Conservation (phyloP, 2,113 vertebrate species). For the Scatophagus argus region DNA sequence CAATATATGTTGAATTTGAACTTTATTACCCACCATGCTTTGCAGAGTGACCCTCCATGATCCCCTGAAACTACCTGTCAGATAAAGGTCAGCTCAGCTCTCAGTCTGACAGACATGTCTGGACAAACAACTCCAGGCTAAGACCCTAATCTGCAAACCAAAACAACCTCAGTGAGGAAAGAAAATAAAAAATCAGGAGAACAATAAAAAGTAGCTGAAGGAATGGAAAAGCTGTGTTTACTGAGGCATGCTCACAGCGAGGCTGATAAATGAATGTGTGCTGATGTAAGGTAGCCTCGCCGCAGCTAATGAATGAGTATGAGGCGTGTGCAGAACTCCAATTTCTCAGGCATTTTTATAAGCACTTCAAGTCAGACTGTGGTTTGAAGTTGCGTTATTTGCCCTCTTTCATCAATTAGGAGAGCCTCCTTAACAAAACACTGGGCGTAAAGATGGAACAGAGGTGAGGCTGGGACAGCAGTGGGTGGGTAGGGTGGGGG, state of each 20-base stretch:
- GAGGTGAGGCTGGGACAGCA: constrained; percentile 62
- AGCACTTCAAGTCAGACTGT: constrained; percentile 61
- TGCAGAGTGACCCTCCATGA: constrained; percentile 33
- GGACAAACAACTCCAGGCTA: constrained; percentile 55
- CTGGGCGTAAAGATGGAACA: constrained; percentile 65
- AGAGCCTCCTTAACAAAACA: constrained; percentile 71
- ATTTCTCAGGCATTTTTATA: constrained; percentile 72
- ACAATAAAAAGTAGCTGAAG: constrained; percentile 33
- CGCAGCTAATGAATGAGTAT: constrained; percentile 61
- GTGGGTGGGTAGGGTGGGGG: constrained; percentile 26
- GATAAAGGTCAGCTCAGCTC: constrained; percentile 62
- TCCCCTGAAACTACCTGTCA: constrained; percentile 55
- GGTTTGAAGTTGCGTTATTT: constrained; percentile 67
- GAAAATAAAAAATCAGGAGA: constrained; percentile 28
- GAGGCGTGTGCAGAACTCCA: constrained; percentile 41
- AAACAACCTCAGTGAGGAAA: constrained; percentile 38
- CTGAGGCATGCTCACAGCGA: constrained; percentile 30
- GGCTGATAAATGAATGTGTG: constrained; percentile 41
- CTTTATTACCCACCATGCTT: constrained; percentile 40
- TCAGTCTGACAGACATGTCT: constrained; percentile 58
- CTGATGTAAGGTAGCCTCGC: constrained; percentile 49
- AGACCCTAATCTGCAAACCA: constrained; percentile 60
- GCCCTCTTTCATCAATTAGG: constrained; percentile 79
- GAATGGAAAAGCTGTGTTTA: constrained; percentile 33
- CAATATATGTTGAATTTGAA: background rate